Base-by-base conservation (phyloP, 2,888 invertebrate species). In the Diarsia brunnea region DNA sequence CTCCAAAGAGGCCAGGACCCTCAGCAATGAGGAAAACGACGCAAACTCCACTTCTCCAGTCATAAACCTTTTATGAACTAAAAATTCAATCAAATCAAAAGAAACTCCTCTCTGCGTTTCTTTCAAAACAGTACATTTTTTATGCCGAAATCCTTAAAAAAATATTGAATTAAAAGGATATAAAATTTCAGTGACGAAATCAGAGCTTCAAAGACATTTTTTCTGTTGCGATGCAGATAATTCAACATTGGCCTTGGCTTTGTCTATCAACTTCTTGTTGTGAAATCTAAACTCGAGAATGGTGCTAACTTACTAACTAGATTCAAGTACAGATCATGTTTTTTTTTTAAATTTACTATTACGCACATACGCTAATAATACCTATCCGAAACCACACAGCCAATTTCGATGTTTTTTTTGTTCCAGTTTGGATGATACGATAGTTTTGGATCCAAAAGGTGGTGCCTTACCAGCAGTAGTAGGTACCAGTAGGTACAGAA, bases 81-180 rank as follows among this genome's bases (percentile, higher is more conserved):
- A 45, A 45, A 31, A 53, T 45, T 10, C 51, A 31, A 49, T 43
- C n/a, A 49, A 70, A 45, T 4, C 21, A 51, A 71, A n/a, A 43
- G 53, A 53, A 53, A 53, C n/a, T 11, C n/a, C n/a, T 53, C n/a
- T 12, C n/a, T n/a, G 38, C 14, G 70, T 43, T 68, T 51, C 38
- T 5, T 4, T 1, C 12, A 58, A 16, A 45, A 45, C 55, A 49
- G n/a, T 49, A 55, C 7, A 45, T 58, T 77, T 77, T 68, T 64
- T 45, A 70, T 21, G 24, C 51, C 49, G n/a, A 60, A 78, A 79
- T 65, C 58, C 64, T 65, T 38, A 60, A 78, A 79, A 70, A 31
- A 58, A 79, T 70, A 77, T 79, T 58, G 49, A 79, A 66, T 61
- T 73, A 60, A 21, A 72, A 66, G 73, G 79, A 63, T 66, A 80